These are phyloP conservation scores for Coregonus sp. DNA, from an alignment of 2,797 vertebrate genomes.

Conservation along the genomic window DNA sequence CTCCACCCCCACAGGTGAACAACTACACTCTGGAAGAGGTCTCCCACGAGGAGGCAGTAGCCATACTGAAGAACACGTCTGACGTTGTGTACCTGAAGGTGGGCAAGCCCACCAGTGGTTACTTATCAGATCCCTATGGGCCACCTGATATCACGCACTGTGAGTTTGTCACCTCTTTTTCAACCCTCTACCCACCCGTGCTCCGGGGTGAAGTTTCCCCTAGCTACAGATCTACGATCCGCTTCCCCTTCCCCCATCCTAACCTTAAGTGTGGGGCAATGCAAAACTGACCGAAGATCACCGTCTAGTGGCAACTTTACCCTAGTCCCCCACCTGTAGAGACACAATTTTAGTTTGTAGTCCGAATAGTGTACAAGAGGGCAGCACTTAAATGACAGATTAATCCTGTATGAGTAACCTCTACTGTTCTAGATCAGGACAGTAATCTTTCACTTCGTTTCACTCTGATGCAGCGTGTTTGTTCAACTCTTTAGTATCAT, in stretches of 20 bases:
- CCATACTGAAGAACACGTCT: conserved; percentile 94
- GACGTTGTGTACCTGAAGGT: conserved; percentile 96
- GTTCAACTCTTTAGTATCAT: not conserved
- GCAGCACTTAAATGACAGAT: not conserved
- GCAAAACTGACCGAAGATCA: not conserved
- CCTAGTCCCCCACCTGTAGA: not conserved
- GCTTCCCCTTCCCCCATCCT: not conserved
- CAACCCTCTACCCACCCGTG: not conserved
- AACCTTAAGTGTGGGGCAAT: not conserved
- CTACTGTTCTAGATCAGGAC: too few relatives aligned
- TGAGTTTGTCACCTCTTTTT: conserved; percentile 75
- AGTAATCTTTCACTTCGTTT: not conserved
- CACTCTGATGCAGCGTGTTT: not conserved
- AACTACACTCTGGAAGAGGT: conserved; percentile 97
- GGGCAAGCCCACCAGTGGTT: conserved; percentile 94
- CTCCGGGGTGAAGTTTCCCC: not conserved
- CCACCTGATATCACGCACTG: conserved; percentile 95
- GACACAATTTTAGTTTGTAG: not conserved
- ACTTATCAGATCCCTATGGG: conserved; percentile 94
- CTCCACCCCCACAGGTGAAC: conserved; percentile 82
- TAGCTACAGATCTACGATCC: not conserved
- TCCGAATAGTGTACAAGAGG: not conserved
- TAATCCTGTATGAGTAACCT: not conserved
- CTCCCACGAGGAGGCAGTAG: conserved; percentile 95
- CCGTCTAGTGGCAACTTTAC: not conserved